phyloP scores from a whole-genome alignment of 2,113 vertebrate species.

The Platysternon megacephalum region DNA sequence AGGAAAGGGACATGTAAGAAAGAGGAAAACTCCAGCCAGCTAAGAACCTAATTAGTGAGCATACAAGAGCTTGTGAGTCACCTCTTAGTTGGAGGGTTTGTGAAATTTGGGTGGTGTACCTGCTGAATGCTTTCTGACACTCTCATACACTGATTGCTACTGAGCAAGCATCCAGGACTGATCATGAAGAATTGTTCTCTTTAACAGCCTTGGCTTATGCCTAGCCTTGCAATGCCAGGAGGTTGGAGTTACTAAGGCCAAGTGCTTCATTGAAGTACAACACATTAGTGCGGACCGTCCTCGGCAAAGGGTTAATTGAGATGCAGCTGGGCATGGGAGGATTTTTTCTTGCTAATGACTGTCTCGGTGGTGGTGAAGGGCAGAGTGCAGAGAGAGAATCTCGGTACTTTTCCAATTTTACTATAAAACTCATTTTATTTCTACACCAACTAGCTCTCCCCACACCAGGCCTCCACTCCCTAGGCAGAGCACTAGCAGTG shows the following conservation, averaged over 20 bases:
- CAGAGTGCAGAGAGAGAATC: slow-evolving; percentile 44
- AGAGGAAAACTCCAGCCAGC: accelerated
- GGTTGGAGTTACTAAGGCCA: slow-evolving; percentile 47
- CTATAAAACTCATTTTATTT: slow-evolving; percentile 71
- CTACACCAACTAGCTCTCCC: slow-evolving; percentile 67
- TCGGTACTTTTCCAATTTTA: slow-evolving; percentile 63
- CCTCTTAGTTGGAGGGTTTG: background rate
- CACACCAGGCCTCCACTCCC: slow-evolving; percentile 56
- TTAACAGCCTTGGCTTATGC: slow-evolving; percentile 66
- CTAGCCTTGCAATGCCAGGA: slow-evolving; percentile 5
- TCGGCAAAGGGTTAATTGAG: slow-evolving; percentile 60
- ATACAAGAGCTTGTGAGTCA: accelerated
- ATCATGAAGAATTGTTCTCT: slow-evolving; percentile 72
- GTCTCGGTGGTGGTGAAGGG: slow-evolving; percentile 37
- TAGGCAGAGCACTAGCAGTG: slow-evolving; percentile 50
- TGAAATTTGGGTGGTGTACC: background rate
- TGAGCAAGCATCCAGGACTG: slow-evolving; percentile 59
- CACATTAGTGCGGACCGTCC: slow-evolving; percentile 3
- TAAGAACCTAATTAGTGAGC: accelerated
- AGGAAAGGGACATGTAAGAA: background rate
- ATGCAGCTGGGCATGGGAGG: slow-evolving; percentile 2
- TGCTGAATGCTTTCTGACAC: background rate
- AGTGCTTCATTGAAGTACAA: background rate
- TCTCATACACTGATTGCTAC: background rate
- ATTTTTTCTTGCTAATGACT: slow-evolving; percentile 52